A percentile compares a stretch with the other conserved stretches of the same genome.
Conservation (phyloP, 2,888 invertebrate genomes). For the Phyto melanocephala region DNA sequence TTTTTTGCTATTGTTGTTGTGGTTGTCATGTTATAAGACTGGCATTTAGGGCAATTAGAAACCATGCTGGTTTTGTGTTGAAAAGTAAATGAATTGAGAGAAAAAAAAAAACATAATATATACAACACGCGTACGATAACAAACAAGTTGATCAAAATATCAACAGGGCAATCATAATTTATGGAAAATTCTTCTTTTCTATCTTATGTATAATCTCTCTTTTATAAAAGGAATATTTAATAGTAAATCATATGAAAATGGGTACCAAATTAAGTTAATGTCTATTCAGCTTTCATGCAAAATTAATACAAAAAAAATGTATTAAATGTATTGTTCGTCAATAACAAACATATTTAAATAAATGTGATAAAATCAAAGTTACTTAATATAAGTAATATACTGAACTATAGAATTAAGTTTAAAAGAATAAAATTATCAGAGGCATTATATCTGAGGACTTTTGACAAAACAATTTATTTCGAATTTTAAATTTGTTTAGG, state of each 20-base stretch:
- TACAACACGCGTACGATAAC: neutral
- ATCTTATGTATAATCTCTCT: neutral
- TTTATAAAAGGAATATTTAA: neutral
- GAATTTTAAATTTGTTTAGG: no score
- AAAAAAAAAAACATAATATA: neutral
- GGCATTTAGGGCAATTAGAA: slow-evolving; percentile 52
- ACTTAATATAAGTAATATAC: no score
- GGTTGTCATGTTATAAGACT: slow-evolving; percentile 32
- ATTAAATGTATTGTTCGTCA: no score
- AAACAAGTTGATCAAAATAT: slow-evolving; percentile 30
- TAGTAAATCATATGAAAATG: neutral
- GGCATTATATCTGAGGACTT: no score
- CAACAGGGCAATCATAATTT: slow-evolving; percentile 31
- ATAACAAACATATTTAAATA: no score
- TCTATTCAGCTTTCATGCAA: neutral
- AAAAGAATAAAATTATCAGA: no score
- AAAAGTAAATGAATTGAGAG: neutral
- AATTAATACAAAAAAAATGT: no score
- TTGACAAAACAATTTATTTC: no score
- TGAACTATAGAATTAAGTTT: no score
- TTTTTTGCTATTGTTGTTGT: neutral
- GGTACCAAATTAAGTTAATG: neutral
- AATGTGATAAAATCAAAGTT: no score
- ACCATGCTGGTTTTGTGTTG: slow-evolving; percentile 36
- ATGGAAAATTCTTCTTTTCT: neutral